Evolutionary conservation across 2,797 vertebrate species (phyloP), one percentile per base, ranked within the genome.

Genomic region (Paramormyrops hopkinsi): DNA sequence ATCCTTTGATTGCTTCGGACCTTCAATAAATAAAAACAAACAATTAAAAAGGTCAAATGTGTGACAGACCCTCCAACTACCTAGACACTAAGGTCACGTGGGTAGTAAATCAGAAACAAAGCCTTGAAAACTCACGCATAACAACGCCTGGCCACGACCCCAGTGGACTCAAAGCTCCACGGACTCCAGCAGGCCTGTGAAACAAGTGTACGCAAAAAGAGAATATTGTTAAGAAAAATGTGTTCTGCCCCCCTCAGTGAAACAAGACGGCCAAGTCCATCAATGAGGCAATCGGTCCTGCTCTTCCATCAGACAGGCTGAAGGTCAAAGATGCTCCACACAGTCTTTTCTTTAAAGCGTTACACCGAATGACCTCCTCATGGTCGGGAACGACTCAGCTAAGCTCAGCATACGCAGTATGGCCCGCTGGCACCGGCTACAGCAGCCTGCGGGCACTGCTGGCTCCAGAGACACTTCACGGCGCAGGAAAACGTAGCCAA

Each of bases 1-100:
- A 95, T 0, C 99, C 99, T 92, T 97, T 98, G 91, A 99, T 97
- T 22, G 98, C 97, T 93, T 99, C 98, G 2, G 98, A 99, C 90
- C 99, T 99, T 56, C 54, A 56, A n/a, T 56, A 56, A n/a, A 93
- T 33, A 95, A 93, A 19, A 91, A 0, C 69, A 0, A 48, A 2
- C 1, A 46, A 0, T 50, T 25, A 53, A 22, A 37, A 46, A 22
- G 2, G 54, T n/a, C 7, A 56, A 51, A 19, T 7, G 33, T 37
- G 73, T 6, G 33, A 37, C 4, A 33, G 73, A 76, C 37, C 37
- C 33, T 41, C 5, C 12, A 76, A 19, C 37, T 14, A 41, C 73
- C 29, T 41, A 22, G 1, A 53, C 29, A 22, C 0, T 50, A 22
- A 84, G 44, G 79, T 50, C 41, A 84, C 2, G n/a, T 76, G 73